These are phyloP conservation scores for Lateolabrax maculatus DNA, from an alignment of 2,797 vertebrate genomes.

Conservation along the genomic window DNA sequence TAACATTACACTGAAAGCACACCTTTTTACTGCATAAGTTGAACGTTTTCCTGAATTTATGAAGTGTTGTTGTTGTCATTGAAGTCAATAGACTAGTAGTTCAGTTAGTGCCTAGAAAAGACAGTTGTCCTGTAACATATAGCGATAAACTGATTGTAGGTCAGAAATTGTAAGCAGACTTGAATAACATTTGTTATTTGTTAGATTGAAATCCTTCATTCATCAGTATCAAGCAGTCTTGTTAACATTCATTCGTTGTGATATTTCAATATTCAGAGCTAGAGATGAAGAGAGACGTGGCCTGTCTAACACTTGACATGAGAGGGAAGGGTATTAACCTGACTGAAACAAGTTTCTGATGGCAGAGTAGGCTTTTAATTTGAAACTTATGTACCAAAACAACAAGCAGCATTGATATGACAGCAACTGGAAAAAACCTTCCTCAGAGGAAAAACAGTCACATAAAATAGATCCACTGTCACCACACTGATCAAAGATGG, in stretches of 20 bases:
- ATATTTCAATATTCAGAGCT: slow-evolving; percentile 15
- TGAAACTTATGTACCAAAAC: slow-evolving; percentile 82
- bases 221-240: neutral
- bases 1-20: neutral
- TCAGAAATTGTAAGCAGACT: slow-evolving; percentile 2
- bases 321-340: slow-evolving; percentile 51
- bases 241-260: neutral
- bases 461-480: slow-evolving; percentile 72
- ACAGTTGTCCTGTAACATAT: neutral
- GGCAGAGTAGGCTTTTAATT: slow-evolving; percentile 84
- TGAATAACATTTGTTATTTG: slow-evolving; percentile 10
- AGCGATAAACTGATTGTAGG: neutral
- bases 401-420: slow-evolving; percentile 81
- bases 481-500: slow-evolving; percentile 71
- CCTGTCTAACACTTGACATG: slow-evolving; percentile 6
- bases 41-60: neutral
- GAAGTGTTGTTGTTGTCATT: neutral
- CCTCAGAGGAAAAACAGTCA: slow-evolving; percentile 64
- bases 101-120: neutral
- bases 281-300: slow-evolving; percentile 23
- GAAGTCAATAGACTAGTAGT: neutral
- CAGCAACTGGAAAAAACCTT: slow-evolving; percentile 69
- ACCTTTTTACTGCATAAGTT: neutral
- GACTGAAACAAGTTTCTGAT: slow-evolving; percentile 68
- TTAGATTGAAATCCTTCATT: slow-evolving; percentile 29